Base-by-base conservation (phyloP, 2,888 invertebrate species). In the Saturnia japonica region DNA sequence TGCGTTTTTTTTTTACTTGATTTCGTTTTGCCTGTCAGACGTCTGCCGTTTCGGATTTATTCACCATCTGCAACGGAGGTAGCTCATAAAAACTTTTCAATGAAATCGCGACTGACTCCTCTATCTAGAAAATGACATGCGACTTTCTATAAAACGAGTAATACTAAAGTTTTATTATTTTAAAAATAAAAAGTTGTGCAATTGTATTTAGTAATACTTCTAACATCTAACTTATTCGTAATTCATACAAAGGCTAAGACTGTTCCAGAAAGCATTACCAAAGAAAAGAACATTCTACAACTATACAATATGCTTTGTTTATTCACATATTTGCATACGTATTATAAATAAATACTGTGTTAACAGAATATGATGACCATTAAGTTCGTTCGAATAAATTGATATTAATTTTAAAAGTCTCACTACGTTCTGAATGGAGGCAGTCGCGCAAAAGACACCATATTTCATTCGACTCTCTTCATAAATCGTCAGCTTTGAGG, bases 401-500 rank as follows among this genome's bases (percentile, higher is more conserved):
- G 25, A 22, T 28, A 28, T 28, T 28, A 60, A 60, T 60, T 25
- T 64, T 42, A 40, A 40, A 64, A 64, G 64, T 64, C n/a, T 11
- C 14, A 64, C 64, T 64, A 16, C 22, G 40, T 64, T 64, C 40
- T 64, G 64, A 64, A 64, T 40, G 19, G 40, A 40, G 40, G 40
- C 64, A 64, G 40, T 40, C 64, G 64, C 64, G 68, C 54, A 68
- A 54, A 80, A 81, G 83, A 82, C 81, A 90, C 90, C 88, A 90
- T 91, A 91, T 91, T 91, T 90, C 82, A 87, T 84, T 84, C 83
- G 83, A 87, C 86, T 88, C 89, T 90, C 90, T 88, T 89, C 88
- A 90, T 91, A 91, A 92, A 91, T 91, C 88, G 88, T 87, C 85
- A 87, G 84, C 85, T 86, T 88, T 81, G 83, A 84, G 81, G 82